Conservation (phyloP, 2,888 invertebrate species). For the Calameuta idolon region DNA sequence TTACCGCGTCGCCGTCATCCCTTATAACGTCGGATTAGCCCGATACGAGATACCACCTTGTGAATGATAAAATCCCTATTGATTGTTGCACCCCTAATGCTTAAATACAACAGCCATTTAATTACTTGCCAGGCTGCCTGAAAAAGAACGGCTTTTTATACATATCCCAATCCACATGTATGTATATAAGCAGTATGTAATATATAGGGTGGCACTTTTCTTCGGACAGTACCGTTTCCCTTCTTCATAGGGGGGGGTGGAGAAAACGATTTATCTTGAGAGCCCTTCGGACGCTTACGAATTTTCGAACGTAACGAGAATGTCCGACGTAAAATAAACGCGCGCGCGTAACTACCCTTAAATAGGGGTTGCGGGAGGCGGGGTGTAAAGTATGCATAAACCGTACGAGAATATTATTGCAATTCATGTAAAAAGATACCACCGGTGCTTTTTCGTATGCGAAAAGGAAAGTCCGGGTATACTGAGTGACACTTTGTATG, state of each 20-base stretch:
- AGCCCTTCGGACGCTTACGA: not conserved
- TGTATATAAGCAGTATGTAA: not conserved
- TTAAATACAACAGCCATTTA: not conserved
- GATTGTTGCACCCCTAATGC: not conserved
- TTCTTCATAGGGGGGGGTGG: not conserved
- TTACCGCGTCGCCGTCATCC: not conserved
- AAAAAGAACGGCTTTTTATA: not conserved
- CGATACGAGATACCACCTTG: not conserved
- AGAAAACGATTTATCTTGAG: not conserved
- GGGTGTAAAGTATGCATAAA: not conserved
- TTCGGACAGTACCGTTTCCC: not conserved
- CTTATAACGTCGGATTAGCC: not conserved
- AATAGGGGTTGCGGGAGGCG: not conserved
- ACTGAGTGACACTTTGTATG: not conserved
- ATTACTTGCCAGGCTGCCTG: not conserved
- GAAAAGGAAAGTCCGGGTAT: not conserved
- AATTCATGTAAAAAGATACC: not conserved
- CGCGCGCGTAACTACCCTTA: not conserved
- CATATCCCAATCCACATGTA: not conserved
- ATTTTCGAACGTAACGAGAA: not conserved
- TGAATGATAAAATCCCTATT: not conserved
- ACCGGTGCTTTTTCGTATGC: not conserved
- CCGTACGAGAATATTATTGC: not conserved
- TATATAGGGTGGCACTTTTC: not conserved
- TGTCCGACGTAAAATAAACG: not conserved